Percentiles rank a stretch among this genome's conserved stretches.
phyloP scores from a whole-genome alignment of 2,888 invertebrate species.

The Pandemis cinnamomeana region DNA sequence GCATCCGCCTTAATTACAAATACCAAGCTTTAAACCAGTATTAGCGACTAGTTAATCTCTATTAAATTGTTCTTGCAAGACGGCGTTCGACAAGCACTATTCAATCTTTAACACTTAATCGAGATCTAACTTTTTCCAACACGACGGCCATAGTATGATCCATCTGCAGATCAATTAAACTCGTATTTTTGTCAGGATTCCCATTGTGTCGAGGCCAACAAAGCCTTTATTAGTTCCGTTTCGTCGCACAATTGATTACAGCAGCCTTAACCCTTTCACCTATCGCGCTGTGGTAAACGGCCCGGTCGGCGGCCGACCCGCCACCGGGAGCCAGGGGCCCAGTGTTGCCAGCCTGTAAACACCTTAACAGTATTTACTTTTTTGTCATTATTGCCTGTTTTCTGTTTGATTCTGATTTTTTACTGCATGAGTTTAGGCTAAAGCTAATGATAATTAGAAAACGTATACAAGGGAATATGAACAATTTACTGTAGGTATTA shows the following conservation, averaged over 20 bases:
- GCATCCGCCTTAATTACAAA: too few species aligned
- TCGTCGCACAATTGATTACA: constrained; percentile 20
- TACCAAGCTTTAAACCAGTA: too few species aligned
- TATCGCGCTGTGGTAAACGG: not conserved
- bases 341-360: not conserved
- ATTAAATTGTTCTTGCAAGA: too few species aligned
- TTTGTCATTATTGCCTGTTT: not conserved
- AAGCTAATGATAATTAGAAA: too few species aligned
- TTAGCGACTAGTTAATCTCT: too few species aligned
- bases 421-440: too few species aligned
- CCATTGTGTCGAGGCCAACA: not conserved
- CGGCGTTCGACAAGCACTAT: too few species aligned
- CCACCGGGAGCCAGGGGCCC: not conserved
- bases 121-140: too few species aligned
- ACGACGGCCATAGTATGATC: not conserved
- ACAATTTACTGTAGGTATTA: too few species aligned
- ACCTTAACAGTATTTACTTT: not conserved
- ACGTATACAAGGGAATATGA: too few species aligned
- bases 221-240: constrained; percentile 16
- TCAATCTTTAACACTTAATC: too few species aligned
- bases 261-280: constrained; percentile 17
- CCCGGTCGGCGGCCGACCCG: not conserved
- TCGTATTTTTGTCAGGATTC: constrained; percentile 7
- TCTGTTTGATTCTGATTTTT: too few species aligned
- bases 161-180: constrained; percentile 3